These are phyloP conservation scores for Amphipoea lucens DNA, from an alignment of 2,888 invertebrate species.

Conservation along the genomic window DNA sequence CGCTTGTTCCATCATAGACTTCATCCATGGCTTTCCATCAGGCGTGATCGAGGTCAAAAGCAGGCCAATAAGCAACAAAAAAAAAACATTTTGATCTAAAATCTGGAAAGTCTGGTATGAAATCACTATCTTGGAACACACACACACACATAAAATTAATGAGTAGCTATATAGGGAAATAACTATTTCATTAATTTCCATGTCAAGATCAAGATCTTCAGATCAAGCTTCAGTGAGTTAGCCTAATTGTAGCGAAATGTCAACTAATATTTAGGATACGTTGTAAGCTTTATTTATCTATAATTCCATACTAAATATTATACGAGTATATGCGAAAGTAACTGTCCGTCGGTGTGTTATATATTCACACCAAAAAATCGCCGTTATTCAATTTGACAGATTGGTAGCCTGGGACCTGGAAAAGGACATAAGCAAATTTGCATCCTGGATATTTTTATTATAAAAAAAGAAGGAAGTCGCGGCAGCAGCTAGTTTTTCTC, in stretches of 20 bases:
- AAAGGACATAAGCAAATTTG: not conserved
- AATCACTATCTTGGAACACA: slow-evolving; percentile 3
- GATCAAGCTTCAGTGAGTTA: slow-evolving; percentile 12
- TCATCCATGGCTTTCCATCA: no score
- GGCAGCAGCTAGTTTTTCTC: not conserved
- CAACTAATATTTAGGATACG: not conserved
- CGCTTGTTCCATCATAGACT: no score
- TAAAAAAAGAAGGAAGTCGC: not conserved
- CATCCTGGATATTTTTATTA: not conserved
- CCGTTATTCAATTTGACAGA: not conserved
- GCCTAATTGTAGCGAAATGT: slow-evolving; percentile 1
- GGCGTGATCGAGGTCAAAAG: no score
- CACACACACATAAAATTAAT: not conserved
- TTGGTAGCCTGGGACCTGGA: not conserved
- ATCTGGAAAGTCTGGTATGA: not conserved
- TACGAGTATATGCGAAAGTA: no score
- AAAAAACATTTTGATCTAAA: not conserved
- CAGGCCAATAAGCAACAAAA: no score
- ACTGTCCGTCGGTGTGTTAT: not conserved
- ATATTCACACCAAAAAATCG: not conserved
- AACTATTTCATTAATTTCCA: slow-evolving; percentile 5
- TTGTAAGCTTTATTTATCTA: not conserved
- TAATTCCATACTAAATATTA: no score
- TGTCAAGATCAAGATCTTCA: no score
- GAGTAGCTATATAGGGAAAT: not conserved